Evolutionary conservation across 2,888 invertebrate species (phyloP), one percentile per base, ranked within the genome.

Genomic region (Cryptophagus acutangulus): DNA sequence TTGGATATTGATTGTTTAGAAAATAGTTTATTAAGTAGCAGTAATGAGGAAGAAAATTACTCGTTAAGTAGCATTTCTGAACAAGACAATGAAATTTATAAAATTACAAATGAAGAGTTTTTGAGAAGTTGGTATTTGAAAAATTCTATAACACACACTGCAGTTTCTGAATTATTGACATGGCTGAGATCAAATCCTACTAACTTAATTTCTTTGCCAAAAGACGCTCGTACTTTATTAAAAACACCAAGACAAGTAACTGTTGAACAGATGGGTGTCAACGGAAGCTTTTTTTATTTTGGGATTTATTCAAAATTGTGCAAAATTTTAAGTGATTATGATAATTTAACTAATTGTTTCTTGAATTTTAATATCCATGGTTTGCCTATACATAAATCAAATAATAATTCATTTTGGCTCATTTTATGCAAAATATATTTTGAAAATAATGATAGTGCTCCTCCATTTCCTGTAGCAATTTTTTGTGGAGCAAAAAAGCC

Each of bases 401-500:
- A 28, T n/a, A 43, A 35, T 10, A 2, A 5, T 3, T 40, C 39
- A 9, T 43, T 43, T 26, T 47, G 47, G 47, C 47, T 45, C n/a
- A 47, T 47, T 33, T 42, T 47, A 31, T 46, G 44, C 17, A 34
- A 41, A 26, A 8, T 26, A n/a, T n/a, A n/a, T n/a, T n/a, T n/a
- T n/a, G n/a, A n/a, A 3, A 26, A 3, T 26, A 4, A 6, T 3
- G 3, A 3, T 6, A n/a, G 12, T 3, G n/a, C 3, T 3, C 12
- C n/a, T 4, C 3, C 26, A 4, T 26, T 26, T 26, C 3, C 26
- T 8, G 26, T 26, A n/a, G 26, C 26, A n/a, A 26, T 51, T 43
- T 51, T 31, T 39, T 48, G 37, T 40, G 49, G 49, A 20, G 28
- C 29, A n/a, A 25, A 10, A 17, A 51, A 51, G 37, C 51, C 51